Evolutionary conservation across 2,113 vertebrate species (phyloP).

Genomic region (Speoplatyrhinus poulsoni): DNA sequence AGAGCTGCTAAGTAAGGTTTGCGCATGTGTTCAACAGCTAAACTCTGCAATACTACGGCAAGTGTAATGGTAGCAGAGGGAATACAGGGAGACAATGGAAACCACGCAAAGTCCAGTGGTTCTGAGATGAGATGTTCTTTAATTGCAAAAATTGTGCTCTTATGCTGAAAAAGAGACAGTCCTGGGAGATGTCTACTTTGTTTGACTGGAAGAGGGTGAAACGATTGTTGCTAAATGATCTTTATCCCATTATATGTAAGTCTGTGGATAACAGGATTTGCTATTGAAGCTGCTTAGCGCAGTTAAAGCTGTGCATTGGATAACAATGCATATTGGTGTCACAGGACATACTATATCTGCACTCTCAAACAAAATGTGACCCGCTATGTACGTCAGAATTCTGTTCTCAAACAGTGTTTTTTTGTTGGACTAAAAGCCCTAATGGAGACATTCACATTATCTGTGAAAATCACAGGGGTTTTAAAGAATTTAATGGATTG

Average conservation of each 20-base stretch:
- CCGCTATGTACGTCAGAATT: background rate
- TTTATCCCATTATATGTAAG: background rate
- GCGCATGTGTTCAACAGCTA: constrained; percentile 44
- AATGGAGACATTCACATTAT: constrained; percentile 2
- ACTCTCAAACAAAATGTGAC: background rate
- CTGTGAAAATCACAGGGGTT: background rate
- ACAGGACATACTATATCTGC: background rate
- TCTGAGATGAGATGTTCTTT: too few species aligned
- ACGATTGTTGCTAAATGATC: background rate
- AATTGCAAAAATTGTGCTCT: too few species aligned
- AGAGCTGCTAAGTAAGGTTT: constrained; percentile 57
- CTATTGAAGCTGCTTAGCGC: background rate
- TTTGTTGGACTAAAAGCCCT: background rate
- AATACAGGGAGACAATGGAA: background rate
- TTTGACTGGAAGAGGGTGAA: background rate
- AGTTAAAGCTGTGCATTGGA: background rate
- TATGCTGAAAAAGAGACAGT: background rate
- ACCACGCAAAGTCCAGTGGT: background rate
- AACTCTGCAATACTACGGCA: constrained; percentile 12
- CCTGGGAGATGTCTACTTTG: background rate
- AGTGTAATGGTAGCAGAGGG: background rate
- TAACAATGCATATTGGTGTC: background rate
- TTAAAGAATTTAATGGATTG: too few species aligned
- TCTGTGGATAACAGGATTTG: background rate
- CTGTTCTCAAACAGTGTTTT: background rate